These are phyloP conservation scores for Criorhina ranunculi DNA, from an alignment of 2,888 invertebrate species.

Conservation along the genomic window DNA sequence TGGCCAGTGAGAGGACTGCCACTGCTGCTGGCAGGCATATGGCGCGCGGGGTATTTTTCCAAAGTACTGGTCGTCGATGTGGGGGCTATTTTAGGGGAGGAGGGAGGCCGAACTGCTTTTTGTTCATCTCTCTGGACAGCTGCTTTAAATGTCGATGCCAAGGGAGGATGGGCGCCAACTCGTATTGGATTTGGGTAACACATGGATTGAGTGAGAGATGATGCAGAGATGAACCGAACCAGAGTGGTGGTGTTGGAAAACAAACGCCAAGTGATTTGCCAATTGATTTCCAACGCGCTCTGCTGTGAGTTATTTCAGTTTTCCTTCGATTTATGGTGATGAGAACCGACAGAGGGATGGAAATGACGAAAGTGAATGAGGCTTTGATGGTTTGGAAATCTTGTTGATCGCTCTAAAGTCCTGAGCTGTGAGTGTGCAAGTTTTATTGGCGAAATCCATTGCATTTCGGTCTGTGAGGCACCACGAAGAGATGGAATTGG, in stretches of 20 bases:
- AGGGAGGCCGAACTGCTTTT: slow-evolving; percentile 18
- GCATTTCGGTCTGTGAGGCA: too few relatives aligned
- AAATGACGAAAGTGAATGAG: not conserved
- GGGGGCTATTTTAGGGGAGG: slow-evolving; percentile 56
- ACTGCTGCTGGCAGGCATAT: slow-evolving; percentile 68
- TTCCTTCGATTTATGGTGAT: not conserved
- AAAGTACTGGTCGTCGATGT: slow-evolving; percentile 15
- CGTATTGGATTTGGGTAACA: slow-evolving; percentile 66
- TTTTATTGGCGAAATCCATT: too few relatives aligned
- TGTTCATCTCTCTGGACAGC: slow-evolving; percentile 55
- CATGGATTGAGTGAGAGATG: slow-evolving; percentile 47
- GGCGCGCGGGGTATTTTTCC: slow-evolving; percentile 57
- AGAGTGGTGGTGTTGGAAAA: slow-evolving; percentile 33
- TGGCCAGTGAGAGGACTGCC: slow-evolving; percentile 54
- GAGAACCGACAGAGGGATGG: too few relatives aligned
- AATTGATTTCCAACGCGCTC: slow-evolving; percentile 33
- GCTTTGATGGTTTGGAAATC: too few relatives aligned
- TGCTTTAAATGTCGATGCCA: slow-evolving; percentile 72
- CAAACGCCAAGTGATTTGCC: slow-evolving; percentile 51
- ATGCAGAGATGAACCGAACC: slow-evolving; percentile 1
- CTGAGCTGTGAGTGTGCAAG: too few relatives aligned
- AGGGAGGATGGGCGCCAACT: slow-evolving; percentile 14
- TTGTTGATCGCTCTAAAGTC: too few relatives aligned
- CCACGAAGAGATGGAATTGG: too few relatives aligned
- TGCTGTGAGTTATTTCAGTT: slow-evolving; percentile 31